Evolutionary conservation across 2,113 vertebrate genomes (phyloP), one percentile per base, ranked within the genome.

Genomic region (Pelobates fuscus): DNA sequence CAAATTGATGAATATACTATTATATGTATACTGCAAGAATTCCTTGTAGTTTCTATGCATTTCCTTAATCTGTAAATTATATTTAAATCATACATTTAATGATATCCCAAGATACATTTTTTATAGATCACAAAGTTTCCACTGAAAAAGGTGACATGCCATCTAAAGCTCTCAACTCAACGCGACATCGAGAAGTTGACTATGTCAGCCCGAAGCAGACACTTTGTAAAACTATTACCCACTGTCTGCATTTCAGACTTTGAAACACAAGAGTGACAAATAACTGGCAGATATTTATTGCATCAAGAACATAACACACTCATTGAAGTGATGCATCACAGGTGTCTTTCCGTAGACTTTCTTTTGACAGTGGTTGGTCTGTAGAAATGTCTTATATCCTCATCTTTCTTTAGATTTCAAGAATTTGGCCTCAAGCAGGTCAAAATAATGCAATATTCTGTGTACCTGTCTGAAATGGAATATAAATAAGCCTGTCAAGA

Each of bases 181-280:
- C 15, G 18, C 43, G 54, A 70, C 49, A 37, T 70, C 32, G 15
- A 70, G 54, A 41, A 14, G 12, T 49, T 70, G 20, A 37, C 67
- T 69, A 57, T 69, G 67, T 69, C 67, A 69, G 67, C 52, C 67
- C 23, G 52, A 32, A 69, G 67, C 29, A 57, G 54, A 59, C 23
- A 41, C 52, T 58, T 43, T 70, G 67, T 59, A 18, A 41, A 58
- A 70, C 67, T 21, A 52, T 59, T 58, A 70, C 67, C 54, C 21
- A n/a, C 30, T 70, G 67, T 70, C 67, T 55, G 14, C 3, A 12
- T 24, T 21, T 58, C 21, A 23, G 8, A 6, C 23, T 70, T 7
- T n/a, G 24, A 15, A 21, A 21, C 32, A 54, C 14, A 41, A 58
- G 20, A 59, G 23, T 11, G 54, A 59, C 30, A 59, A 17, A 43